A percentile compares a stretch with the other conserved stretches of the same genome.
phyloP scores from a whole-genome alignment of 2,113 vertebrate species.

The Isurus oxyrinchus region DNA sequence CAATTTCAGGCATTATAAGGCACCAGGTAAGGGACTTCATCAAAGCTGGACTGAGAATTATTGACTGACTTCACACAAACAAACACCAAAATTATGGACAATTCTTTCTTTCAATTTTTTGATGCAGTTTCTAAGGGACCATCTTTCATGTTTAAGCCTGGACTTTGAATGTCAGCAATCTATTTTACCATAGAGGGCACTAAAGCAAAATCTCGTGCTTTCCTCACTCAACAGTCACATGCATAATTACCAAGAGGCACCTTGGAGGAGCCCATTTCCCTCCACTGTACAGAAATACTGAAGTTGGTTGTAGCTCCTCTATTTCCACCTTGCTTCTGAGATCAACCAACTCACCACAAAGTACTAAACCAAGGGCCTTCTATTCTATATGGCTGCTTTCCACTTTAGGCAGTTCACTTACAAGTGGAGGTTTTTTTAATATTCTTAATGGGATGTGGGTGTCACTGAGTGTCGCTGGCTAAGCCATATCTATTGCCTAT shows the following conservation, averaged over 20 bases:
- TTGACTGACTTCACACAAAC: background rate
- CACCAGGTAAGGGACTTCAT: conserved; percentile 67
- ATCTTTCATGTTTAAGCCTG: background rate
- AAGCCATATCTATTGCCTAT: too few species aligned
- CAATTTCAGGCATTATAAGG: conserved; percentile 83
- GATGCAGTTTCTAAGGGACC: background rate
- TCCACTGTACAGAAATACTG: background rate
- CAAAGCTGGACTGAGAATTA: background rate
- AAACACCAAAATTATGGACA: background rate
- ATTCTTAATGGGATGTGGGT: background rate
- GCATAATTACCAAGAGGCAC: background rate
- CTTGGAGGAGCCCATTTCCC: too few species aligned
- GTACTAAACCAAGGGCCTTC: background rate
- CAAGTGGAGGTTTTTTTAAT: background rate
- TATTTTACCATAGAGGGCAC: background rate
- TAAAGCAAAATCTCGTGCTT: background rate
- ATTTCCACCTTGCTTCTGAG: background rate
- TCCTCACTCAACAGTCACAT: background rate
- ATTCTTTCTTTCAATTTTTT: background rate
- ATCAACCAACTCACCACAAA: background rate
- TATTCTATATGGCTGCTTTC: background rate
- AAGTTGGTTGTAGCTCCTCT: background rate
- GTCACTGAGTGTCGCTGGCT: too few species aligned
- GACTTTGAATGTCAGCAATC: background rate
- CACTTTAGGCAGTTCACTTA: background rate